Percentiles rank a stretch among this genome's conserved stretches.
Evolutionary conservation across 1,140 invertebrate genomes (phyloP).

Genomic region (Mya arenaria): DNA sequence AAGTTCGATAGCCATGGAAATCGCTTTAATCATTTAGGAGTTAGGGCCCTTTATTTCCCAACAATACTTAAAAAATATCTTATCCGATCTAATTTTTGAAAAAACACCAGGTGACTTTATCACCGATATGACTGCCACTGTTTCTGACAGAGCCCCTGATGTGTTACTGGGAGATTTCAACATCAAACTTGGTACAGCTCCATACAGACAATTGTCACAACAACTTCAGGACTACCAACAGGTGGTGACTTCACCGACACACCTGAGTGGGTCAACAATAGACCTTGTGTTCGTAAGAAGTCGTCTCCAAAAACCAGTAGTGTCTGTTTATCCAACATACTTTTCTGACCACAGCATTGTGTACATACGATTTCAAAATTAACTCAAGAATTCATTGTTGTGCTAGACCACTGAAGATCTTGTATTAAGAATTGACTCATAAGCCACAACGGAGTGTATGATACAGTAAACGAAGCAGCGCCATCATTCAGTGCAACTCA

Average conservation of each 20-base stretch:
- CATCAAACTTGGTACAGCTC: background rate
- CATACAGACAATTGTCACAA: background rate
- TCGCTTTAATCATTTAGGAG: no score
- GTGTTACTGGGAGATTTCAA: constrained; percentile 10
- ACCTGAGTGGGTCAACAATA: background rate
- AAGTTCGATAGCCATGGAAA: no score
- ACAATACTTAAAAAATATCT: no score
- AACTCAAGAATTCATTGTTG: no score
- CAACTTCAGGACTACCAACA: background rate
- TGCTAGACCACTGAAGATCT: no score
- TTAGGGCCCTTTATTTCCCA: no score
- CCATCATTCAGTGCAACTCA: no score
- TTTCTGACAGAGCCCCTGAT: background rate
- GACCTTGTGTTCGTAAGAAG: constrained; percentile 1
- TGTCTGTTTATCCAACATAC: background rate
- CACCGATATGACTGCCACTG: background rate
- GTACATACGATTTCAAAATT: constrained; percentile 1
- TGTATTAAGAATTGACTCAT: no score
- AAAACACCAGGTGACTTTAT: background rate
- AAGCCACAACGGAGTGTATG: no score
- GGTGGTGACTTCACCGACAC: background rate
- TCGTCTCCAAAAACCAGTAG: background rate
- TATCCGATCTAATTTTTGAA: no score
- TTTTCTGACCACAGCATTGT: constrained; percentile 17
- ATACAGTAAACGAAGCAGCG: no score